Conservation (phyloP, 2,888 invertebrate species). For the Drosophila niveifrons region DNA sequence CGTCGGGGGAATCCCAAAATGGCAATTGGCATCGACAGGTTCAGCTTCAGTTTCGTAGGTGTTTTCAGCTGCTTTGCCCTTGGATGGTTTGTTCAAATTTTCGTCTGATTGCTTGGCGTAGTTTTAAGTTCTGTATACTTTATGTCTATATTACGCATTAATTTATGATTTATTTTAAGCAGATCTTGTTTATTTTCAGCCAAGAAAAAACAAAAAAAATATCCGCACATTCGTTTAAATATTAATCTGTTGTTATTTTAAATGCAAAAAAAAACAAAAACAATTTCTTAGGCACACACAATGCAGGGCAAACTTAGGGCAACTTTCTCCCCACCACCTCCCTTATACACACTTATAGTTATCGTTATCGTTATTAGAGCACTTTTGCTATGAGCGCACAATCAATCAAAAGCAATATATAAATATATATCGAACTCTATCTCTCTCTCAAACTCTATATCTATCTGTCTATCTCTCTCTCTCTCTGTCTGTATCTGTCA, state of each 20-base stretch:
- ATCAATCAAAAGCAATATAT: constrained; percentile 51
- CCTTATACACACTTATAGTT: constrained; percentile 25
- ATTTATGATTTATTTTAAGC: constrained; percentile 67
- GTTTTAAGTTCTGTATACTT: constrained; percentile 55
- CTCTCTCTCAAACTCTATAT: constrained; percentile 13
- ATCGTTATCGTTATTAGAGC: constrained; percentile 64
- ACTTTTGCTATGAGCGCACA: constrained; percentile 73
- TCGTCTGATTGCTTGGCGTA: constrained; percentile 56
- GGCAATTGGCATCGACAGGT: neutral
- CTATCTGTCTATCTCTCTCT: constrained; percentile 24
- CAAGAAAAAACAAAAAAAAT: constrained; percentile 30
- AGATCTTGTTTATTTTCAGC: constrained; percentile 71
- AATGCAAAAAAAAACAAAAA: constrained; percentile 33
- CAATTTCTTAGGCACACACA: constrained; percentile 35
- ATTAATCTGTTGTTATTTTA: constrained; percentile 41
- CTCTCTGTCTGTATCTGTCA: constrained; percentile 17
- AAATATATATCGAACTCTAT: constrained; percentile 23
- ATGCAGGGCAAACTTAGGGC: constrained; percentile 64
- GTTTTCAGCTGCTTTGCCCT: neutral
- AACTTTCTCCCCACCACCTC: constrained; percentile 19
- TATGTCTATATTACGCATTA: constrained; percentile 54
- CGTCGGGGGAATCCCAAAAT: constrained; percentile 17
- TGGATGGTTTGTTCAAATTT: constrained; percentile 71
- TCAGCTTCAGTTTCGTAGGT: neutral
- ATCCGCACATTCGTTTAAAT: constrained; percentile 7